phyloP scores from a whole-genome alignment of 2,113 vertebrate species.

The Gavialis gangeticus region DNA sequence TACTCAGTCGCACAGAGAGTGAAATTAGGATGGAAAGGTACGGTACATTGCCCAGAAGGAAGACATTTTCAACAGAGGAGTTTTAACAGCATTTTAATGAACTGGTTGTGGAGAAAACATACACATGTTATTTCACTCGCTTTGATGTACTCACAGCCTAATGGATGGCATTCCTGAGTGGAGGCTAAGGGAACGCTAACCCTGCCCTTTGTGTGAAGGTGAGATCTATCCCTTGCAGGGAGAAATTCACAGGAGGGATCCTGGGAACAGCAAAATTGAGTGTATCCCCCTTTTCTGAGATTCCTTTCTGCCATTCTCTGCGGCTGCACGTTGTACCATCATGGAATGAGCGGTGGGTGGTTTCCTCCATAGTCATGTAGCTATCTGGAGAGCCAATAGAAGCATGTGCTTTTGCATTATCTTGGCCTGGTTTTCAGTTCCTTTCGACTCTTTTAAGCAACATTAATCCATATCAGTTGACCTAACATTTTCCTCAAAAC shows the following conservation, averaged over 20 bases:
- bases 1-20: neutral
- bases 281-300: neutral
- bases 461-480: neutral
- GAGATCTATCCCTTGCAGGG: neutral
- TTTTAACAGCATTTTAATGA: neutral
- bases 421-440: neutral
- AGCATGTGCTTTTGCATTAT: neutral
- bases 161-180: neutral
- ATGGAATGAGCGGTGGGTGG: neutral
- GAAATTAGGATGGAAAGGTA: neutral
- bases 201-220: neutral
- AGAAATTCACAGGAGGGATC: neutral
- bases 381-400: neutral
- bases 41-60: neutral
- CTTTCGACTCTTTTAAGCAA: neutral
- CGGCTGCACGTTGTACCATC: neutral
- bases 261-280: rapidly evolving
- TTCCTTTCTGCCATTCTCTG: rapidly evolving
- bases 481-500: neutral
- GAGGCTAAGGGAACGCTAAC: neutral
- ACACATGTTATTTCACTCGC: neutral
- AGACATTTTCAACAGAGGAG: neutral
- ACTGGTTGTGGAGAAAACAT: neutral
- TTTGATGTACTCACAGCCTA: neutral
- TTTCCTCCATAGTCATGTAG: neutral